Evolutionary conservation across 2,888 invertebrate genomes (phyloP), one percentile per base, ranked within the genome.

Genomic region (Coelopa pilipes): DNA sequence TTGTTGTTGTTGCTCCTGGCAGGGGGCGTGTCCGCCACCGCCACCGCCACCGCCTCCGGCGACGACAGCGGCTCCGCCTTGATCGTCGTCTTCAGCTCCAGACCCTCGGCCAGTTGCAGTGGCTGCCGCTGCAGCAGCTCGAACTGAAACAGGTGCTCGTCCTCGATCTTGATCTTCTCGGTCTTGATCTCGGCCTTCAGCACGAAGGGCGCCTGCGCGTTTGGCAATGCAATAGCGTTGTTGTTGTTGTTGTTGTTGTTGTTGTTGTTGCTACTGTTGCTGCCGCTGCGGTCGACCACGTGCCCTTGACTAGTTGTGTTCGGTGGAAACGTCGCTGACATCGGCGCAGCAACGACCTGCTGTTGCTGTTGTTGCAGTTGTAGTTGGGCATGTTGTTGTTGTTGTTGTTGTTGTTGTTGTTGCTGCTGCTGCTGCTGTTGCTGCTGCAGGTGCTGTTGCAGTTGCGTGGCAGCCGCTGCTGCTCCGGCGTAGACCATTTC

Each of bases 401-500:
- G 77, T 12, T 72, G 59, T 65, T 74, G 68, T 55, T 72, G 21
- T 34, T 60, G 70, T 72, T 68, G 59, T 68, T 72, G 12, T 47
- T 68, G 70, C 12, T 4, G 68, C 9, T 49, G 60, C 53, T 3
- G 65, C 21, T 74, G 78, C 9, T 76, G 77, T 12, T 50, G 60
- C 1, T 24, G 66, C 24, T 45, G 74, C 1, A 49, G 66, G 11
- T 19, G 50, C 60, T 50, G 67, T 17, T 19, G 53, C 60, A 49
- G 34, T 50, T 60, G 45, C n/a, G 60, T 19, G n/a, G 62, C 62
- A 62, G 75, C 50, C 15, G 72, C 55, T 15, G 80, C 80, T 21
- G 80, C 79, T 45, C 82, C 83, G 0, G 86, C 84, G 77, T 87
- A 87, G 15, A 87, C 86, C 85, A 86, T 86, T 79, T 92, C 90